A percentile compares a stretch with the other conserved stretches of the same genome.
Evolutionary conservation across 2,888 invertebrate genomes (phyloP).

Genomic region (Selenia dentaria): DNA sequence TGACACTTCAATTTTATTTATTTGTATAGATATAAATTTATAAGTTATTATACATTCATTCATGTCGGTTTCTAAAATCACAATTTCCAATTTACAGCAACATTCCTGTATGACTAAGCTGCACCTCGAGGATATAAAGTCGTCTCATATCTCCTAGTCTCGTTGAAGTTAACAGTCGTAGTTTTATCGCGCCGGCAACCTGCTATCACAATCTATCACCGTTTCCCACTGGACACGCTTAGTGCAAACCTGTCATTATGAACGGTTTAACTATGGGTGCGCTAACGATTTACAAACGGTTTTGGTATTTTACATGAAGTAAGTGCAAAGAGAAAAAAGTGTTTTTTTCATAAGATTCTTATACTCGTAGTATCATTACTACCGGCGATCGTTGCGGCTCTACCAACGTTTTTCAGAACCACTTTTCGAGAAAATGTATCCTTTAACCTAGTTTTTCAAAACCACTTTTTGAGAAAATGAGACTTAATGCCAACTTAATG

Average conservation of each 20-base stretch:
- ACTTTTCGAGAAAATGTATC: no score
- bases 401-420: no score
- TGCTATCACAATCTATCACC: slow-evolving; percentile 41
- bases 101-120: slow-evolving; percentile 2
- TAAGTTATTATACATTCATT: no score
- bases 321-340: no score
- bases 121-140: slow-evolving; percentile 21
- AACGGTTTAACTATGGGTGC: slow-evolving; percentile 1
- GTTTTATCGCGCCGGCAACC: slow-evolving; percentile 27
- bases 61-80: no score
- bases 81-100: slow-evolving; percentile 3
- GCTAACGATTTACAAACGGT: not conserved
- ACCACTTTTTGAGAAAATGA: no score
- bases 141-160: slow-evolving; percentile 27
- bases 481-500: no score
- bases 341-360: no score
- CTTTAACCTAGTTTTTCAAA: no score
- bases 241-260: slow-evolving; percentile 35
- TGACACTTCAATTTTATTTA: no score
- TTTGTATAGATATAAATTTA: not conserved
- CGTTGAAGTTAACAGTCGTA: slow-evolving; percentile 24
- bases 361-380: no score
- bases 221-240: slow-evolving; percentile 32
- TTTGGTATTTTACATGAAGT: not conserved
- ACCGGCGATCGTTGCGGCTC: no score